A percentile compares a stretch with the other conserved stretches of the same genome.
phyloP scores from a whole-genome alignment of 2,113 vertebrate species.

The Struthio camelus region DNA sequence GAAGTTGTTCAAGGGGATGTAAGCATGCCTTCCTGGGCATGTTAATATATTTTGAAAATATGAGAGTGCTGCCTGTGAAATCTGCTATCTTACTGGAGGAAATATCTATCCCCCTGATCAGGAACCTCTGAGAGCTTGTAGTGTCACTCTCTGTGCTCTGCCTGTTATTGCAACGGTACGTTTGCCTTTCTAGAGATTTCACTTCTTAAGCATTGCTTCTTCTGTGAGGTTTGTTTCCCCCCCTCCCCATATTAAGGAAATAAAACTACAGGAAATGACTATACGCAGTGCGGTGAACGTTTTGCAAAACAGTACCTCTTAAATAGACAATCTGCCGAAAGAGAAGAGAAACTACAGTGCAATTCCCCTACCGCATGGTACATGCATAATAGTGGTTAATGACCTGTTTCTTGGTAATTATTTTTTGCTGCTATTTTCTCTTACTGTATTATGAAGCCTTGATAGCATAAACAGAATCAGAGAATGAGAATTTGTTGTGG shows the following conservation, averaged over 20 bases:
- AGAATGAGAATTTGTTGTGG: background rate
- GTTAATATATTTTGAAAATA: background rate
- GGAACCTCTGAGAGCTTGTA: background rate
- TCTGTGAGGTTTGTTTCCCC: background rate
- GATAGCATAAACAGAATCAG: background rate
- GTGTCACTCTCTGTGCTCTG: background rate
- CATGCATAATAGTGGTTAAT: background rate
- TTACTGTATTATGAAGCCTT: background rate
- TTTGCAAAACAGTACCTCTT: background rate
- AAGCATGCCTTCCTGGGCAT: background rate
- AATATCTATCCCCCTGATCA: background rate
- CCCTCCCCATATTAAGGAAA: background rate
- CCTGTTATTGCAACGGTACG: background rate
- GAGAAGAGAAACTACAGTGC: background rate
- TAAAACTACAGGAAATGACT: too few species aligned
- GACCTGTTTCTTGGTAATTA: background rate
- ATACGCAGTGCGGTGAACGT: accelerated
- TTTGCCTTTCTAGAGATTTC: background rate
- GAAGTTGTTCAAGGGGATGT: background rate
- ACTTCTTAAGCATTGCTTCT: background rate
- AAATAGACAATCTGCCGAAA: background rate
- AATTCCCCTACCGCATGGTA: background rate
- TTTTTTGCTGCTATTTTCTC: background rate
- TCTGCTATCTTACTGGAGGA: background rate
- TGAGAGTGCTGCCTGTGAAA: background rate